Conservation (phyloP, 2,888 invertebrate genomes). For the Mythimna lalbum region DNA sequence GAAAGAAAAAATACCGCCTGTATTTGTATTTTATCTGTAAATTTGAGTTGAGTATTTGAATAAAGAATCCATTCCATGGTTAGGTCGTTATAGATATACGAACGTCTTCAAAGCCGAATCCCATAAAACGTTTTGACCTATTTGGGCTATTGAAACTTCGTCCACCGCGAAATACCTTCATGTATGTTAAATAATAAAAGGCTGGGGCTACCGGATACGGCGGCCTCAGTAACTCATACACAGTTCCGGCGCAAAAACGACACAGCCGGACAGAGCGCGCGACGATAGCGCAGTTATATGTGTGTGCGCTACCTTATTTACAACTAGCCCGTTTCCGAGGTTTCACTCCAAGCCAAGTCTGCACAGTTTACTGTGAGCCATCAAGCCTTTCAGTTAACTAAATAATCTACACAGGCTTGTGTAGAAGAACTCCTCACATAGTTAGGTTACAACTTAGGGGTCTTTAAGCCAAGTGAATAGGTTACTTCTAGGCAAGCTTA, state of each 20-base stretch:
- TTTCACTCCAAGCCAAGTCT: constrained; percentile 63
- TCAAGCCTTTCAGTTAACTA: constrained; percentile 54
- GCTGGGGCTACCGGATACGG: constrained; percentile 75
- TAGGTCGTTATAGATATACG: constrained; percentile 4
- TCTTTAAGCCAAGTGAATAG: too few species aligned
- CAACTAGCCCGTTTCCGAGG: constrained; percentile 75
- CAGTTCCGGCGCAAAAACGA: constrained; percentile 87
- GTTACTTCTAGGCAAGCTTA: too few species aligned
- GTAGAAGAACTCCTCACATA: constrained; percentile 1
- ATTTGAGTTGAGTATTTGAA: not conserved
- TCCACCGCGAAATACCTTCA: constrained; percentile 67
- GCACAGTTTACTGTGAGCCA: constrained; percentile 49
- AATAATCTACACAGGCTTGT: constrained; percentile 50
- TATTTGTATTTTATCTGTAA: not conserved
- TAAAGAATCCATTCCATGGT: not conserved
- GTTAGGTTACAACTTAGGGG: too few species aligned
- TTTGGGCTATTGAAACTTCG: constrained; percentile 63
- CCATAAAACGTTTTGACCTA: constrained; percentile 51
- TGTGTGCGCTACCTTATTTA: constrained; percentile 78
- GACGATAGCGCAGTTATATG: constrained; percentile 77
- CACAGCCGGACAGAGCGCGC: constrained; percentile 75
- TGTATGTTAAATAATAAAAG: constrained; percentile 75
- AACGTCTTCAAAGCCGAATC: constrained; percentile 19
- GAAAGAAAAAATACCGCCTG: not conserved
- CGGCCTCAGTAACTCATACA: constrained; percentile 85